Evolutionary conservation across 2,113 vertebrate genomes (phyloP).

Genomic region (Forbesichthys agassizii): DNA sequence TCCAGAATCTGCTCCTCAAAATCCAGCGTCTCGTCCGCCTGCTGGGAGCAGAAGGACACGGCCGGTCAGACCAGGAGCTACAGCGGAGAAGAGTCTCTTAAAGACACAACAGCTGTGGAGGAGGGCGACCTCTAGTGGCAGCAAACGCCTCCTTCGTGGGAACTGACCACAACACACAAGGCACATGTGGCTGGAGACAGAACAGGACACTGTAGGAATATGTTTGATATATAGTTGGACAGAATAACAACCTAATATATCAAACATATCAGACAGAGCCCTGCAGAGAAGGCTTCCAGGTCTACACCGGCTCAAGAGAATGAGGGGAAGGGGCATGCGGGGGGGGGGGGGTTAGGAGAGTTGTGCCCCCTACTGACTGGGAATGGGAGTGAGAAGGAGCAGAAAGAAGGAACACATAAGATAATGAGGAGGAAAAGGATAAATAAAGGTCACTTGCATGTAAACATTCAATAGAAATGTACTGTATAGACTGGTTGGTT

Average conservation of each 20-base stretch:
- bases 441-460: constrained; percentile 9
- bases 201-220: constrained; percentile 95
- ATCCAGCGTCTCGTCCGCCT: constrained; percentile 96
- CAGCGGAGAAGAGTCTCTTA: neutral
- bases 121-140: constrained; percentile 41
- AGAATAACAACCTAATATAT: constrained; percentile 99
- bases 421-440: constrained; percentile 7
- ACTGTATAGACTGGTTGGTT: no score
- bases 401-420: constrained; percentile 33
- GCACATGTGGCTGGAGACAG: constrained; percentile 87
- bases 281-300: constrained; percentile 88
- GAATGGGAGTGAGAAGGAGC: constrained; percentile 26
- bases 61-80: constrained; percentile 8
- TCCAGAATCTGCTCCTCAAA: constrained; percentile 99
- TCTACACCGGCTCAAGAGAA: constrained; percentile 85
- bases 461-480: neutral
- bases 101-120: neutral
- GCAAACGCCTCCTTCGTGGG: neutral
- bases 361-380: constrained; percentile 19
- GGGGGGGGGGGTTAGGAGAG: constrained; percentile 55
- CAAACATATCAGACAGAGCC: constrained; percentile 98
- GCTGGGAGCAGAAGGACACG: constrained; percentile 81
- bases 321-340: constrained; percentile 62
- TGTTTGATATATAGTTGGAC: constrained; percentile 99
- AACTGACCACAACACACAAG: constrained; percentile 66